Percentiles rank a stretch among this genome's conserved stretches.
These are phyloP conservation scores for Melopsittacus undulatus DNA, from an alignment of 2,797 vertebrate genomes.

Conservation along the genomic window DNA sequence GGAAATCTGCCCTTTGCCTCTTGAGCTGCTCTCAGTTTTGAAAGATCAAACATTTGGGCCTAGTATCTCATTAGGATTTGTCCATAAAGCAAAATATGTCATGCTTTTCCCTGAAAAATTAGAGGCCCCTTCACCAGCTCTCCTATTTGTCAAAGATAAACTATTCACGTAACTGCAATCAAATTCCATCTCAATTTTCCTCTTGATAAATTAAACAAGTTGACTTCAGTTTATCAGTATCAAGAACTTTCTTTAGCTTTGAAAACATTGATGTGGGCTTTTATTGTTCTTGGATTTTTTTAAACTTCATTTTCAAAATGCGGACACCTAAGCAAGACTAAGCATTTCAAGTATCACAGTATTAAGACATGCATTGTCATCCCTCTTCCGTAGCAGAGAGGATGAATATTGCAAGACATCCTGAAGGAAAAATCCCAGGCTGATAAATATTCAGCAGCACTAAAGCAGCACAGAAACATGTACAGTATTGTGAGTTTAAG, in stretches of 20 bases:
- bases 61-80: neutral
- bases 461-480: neutral
- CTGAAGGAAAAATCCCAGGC: neutral
- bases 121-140: neutral
- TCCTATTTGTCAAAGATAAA: neutral
- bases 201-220: neutral
- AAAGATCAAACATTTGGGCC: neutral
- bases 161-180: neutral
- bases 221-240: neutral
- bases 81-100: neutral
- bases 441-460: neutral
- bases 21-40: neutral
- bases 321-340: neutral
- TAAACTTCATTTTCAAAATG: neutral
- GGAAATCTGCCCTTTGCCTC: neutral
- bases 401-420: neutral
- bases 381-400: neutral
- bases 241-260: neutral
- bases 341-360: neutral
- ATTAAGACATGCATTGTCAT: neutral
- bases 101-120: neutral
- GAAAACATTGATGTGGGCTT: rapidly evolving
- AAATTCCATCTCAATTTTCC: neutral
- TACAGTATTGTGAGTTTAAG: neutral
- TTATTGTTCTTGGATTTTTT: neutral